These are phyloP conservation scores for Chelonoidis abingdonii DNA, from an alignment of 2,113 vertebrate genomes.

Conservation along the genomic window DNA sequence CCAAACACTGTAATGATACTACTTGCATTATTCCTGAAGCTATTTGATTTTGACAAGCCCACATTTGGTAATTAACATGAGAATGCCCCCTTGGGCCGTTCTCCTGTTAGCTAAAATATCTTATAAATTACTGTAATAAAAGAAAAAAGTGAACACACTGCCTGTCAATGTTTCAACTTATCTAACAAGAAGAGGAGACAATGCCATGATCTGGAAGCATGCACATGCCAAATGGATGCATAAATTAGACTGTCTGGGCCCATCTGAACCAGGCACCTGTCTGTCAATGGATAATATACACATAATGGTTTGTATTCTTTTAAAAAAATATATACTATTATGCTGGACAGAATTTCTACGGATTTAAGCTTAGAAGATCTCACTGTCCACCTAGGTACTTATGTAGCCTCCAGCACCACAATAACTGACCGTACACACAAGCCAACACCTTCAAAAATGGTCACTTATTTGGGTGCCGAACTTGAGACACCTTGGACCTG, in stretches of 20 bases:
- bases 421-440: neutral
- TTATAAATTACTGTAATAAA: constrained; percentile 89
- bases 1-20: constrained; percentile 82
- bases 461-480: neutral
- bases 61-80: constrained; percentile 88
- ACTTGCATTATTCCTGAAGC: constrained; percentile 84
- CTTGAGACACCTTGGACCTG: neutral
- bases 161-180: constrained; percentile 85
- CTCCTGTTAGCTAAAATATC: constrained; percentile 88
- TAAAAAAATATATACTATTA: neutral
- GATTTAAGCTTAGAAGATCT: neutral
- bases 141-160: constrained; percentile 82
- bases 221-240: constrained; percentile 71
- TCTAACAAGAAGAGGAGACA: constrained; percentile 78
- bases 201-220: constrained; percentile 77
- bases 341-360: neutral
- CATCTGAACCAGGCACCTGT: constrained; percentile 43
- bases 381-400: neutral
- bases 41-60: constrained; percentile 88
- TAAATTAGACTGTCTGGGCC: constrained; percentile 65
- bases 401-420: neutral
- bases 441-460: neutral
- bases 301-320: neutral
- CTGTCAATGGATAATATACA: constrained; percentile 11
- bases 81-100: constrained; percentile 84